Percentiles rank a stretch among this genome's conserved stretches.
phyloP scores from a whole-genome alignment of 2,888 invertebrate genomes.

The Buathra laborator region DNA sequence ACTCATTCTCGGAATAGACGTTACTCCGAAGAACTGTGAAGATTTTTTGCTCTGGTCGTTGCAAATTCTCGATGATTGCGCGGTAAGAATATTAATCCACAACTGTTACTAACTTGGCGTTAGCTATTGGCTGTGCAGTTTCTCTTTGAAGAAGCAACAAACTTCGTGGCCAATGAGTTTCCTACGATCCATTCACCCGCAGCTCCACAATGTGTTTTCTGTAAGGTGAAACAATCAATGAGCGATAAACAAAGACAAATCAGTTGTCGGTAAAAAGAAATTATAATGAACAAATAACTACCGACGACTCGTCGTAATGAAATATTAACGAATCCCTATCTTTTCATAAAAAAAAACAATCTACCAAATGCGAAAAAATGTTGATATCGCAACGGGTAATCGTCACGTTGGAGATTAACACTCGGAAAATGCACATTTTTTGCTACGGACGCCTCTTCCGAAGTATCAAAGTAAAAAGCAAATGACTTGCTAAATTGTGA shows the following conservation, averaged over 20 bases:
- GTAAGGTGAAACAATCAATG: background rate
- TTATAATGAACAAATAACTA: no score
- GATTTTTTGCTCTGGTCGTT: background rate
- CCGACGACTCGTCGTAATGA: no score
- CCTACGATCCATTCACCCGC: background rate
- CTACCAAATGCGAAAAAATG: no score
- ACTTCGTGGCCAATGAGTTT: background rate
- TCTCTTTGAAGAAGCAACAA: background rate
- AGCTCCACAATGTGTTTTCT: background rate
- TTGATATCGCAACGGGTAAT: no score
- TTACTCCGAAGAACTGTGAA: constrained; percentile 29
- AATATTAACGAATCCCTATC: no score
- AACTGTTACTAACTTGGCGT: background rate
- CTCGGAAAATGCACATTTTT: no score
- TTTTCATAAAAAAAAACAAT: no score
- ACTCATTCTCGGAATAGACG: constrained; percentile 37
- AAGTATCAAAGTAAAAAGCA: no score
- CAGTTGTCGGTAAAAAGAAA: no score
- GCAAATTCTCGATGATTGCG: background rate
- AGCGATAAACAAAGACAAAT: background rate
- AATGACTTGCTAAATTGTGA: no score
- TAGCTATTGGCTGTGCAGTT: background rate
- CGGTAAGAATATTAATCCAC: background rate
- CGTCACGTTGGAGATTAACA: no score
- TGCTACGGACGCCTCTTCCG: no score